Evolutionary conservation across 2,113 vertebrate genomes (phyloP).

Genomic region (Psittacula cyanocephala): DNA sequence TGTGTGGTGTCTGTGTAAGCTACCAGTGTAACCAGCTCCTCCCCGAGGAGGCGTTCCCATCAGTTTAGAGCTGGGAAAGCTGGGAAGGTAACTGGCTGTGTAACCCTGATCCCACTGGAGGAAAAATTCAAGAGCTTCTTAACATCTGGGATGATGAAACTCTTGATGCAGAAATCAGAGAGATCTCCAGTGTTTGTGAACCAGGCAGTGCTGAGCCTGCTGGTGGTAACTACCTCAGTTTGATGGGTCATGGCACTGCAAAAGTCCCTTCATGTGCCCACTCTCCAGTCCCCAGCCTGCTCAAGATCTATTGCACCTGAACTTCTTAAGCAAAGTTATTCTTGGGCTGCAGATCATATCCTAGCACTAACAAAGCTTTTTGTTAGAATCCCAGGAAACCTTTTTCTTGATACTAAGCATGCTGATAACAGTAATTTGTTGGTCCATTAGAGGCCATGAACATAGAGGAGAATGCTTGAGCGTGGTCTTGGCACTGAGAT

Average conservation of each 20-base stretch:
- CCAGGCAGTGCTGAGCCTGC: neutral
- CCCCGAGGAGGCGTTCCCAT: neutral
- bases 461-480: neutral
- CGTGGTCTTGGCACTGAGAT: neutral
- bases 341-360: neutral
- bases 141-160: neutral
- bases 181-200: neutral
- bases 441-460: slow-evolving; percentile 32
- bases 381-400: neutral
- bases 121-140: neutral
- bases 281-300: neutral
- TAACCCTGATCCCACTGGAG: neutral
- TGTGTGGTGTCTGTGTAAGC: neutral
- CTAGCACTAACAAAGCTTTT: neutral
- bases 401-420: neutral
- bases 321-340: neutral
- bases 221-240: neutral
- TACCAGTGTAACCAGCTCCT: neutral
- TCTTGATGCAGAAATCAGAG: neutral
- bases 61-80: neutral
- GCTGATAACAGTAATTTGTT: slow-evolving; percentile 15
- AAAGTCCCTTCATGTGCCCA: neutral
- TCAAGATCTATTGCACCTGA: neutral
- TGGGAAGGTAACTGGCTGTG: neutral
- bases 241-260: accelerated